phyloP scores from a whole-genome alignment of 2,113 vertebrate genomes.

The Malurus elegans region DNA sequence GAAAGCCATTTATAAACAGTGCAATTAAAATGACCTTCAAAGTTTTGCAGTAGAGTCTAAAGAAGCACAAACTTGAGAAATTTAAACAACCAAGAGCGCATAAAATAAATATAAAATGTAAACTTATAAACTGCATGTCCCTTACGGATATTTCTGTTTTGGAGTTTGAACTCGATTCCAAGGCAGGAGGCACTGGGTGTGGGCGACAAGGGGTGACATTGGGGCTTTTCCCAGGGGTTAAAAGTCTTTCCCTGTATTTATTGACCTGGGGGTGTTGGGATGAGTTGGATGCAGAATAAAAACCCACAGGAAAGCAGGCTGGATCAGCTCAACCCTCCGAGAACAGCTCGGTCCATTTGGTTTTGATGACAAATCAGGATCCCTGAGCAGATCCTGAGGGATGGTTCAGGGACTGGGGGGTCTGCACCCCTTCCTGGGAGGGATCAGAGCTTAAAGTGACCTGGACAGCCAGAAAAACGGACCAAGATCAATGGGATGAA shows the following conservation, averaged over 20 bases:
- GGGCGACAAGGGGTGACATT: not conserved
- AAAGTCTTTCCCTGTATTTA: not conserved
- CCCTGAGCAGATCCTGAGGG: not conserved
- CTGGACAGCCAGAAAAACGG: not conserved
- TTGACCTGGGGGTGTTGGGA: not conserved
- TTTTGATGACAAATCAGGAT: not conserved
- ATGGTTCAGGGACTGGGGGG: no score
- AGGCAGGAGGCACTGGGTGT: not conserved
- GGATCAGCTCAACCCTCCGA: not conserved
- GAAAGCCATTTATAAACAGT: slow-evolving; percentile 7
- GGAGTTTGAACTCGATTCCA: not conserved
- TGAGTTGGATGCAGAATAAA: not conserved
- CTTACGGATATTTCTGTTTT: not conserved
- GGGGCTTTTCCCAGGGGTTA: not conserved
- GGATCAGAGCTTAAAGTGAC: not conserved
- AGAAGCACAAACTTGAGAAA: not conserved
- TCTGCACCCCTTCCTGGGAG: not conserved
- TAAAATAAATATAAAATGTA: not conserved
- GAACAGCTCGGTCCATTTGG: not conserved
- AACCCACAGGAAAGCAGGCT: not conserved
- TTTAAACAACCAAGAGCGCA: not conserved
- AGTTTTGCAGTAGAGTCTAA: not conserved
- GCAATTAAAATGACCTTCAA: slow-evolving; percentile 11
- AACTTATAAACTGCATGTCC: not conserved
- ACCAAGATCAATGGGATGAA: not conserved